Evolutionary conservation across 1,140 invertebrate genomes (phyloP), one percentile per base, ranked within the genome.

Genomic region (Drosophila melanogaster): DNA sequence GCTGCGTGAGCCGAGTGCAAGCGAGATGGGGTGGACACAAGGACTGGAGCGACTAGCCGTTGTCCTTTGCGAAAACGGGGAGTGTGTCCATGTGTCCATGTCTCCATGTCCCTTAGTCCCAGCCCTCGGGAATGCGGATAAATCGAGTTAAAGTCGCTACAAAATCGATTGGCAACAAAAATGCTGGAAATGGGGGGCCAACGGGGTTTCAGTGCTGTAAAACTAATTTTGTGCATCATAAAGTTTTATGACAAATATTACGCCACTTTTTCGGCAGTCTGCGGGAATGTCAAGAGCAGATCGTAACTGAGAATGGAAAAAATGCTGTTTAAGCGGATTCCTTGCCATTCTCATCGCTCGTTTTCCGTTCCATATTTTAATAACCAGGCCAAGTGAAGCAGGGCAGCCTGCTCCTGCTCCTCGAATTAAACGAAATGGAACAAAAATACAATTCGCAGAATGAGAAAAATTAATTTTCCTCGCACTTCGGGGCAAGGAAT

Each of bases 191-290:
- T 53, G 12, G 12, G 24, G 26, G 19, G 57, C 17, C 10, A 38
- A 33, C 11, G 19, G 17, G 41, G 22, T 7, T 66, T 59, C 84
- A 81, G 70, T 83, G 83, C 79, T 79, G 83, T 86, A 87, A 79
- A 86, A 86, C 83, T 86, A 86, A 86, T 86, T 86, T 86, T 87
- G 79, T 86, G 83, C 83, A 79, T 72, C 83, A 86, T 86, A 86
- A 86, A 86, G 57, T 86, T 86, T 87, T 86, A 87, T 79, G 84
- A 77, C 83, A 87, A 86, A 86, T 86, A 86, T 87, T 86, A 86
- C 62, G 70, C 76, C 51, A 83, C 79, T 87, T 87, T 71, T 87
- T 81, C 70, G 79, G 70, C 79, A 83, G 75, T 79, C 79, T 81
- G 75, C 40, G 75, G 53, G 75, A 77, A 77, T 77, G 78, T 86